These are phyloP conservation scores for Oxyteleia sp. DNA, from an alignment of 2,888 invertebrate genomes.

Conservation along the genomic window DNA sequence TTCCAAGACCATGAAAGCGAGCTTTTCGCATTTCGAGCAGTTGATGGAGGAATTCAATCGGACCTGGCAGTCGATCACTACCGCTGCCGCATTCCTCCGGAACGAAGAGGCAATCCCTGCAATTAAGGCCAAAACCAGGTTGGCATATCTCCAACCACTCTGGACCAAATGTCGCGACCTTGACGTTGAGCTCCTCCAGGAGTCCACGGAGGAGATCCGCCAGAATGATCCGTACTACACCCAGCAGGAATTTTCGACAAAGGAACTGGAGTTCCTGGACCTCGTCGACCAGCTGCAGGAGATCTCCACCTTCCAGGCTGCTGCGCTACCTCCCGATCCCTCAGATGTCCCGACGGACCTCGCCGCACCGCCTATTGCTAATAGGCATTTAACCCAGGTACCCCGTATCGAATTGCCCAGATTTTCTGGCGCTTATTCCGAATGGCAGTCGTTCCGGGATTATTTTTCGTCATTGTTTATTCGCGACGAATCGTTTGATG, in stretches of 20 bases:
- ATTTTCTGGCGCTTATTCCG: neutral
- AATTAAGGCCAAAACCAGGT: neutral
- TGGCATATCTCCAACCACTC: conserved; percentile 7
- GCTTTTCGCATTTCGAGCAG: conserved; percentile 1
- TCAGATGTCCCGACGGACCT: too few species aligned
- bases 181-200: neutral
- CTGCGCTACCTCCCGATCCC: too few species aligned
- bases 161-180: conserved; percentile 3
- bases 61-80: neutral
- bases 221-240: neutral
- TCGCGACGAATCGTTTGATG: neutral
- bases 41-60: neutral
- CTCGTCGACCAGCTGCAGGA: too few species aligned
- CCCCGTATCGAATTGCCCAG: neutral
- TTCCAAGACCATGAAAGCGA: too few species aligned
- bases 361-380: too few species aligned
- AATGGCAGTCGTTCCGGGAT: neutral
- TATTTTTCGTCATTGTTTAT: neutral
- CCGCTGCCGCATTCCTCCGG: neutral
- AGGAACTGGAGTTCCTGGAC: too few species aligned
- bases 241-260: neutral
- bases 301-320: too few species aligned
- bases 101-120: neutral
- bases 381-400: neutral
- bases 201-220: neutral